These are phyloP conservation scores for Notarius lentiginosus DNA, from an alignment of 2,113 vertebrate genomes.

Conservation along the genomic window DNA sequence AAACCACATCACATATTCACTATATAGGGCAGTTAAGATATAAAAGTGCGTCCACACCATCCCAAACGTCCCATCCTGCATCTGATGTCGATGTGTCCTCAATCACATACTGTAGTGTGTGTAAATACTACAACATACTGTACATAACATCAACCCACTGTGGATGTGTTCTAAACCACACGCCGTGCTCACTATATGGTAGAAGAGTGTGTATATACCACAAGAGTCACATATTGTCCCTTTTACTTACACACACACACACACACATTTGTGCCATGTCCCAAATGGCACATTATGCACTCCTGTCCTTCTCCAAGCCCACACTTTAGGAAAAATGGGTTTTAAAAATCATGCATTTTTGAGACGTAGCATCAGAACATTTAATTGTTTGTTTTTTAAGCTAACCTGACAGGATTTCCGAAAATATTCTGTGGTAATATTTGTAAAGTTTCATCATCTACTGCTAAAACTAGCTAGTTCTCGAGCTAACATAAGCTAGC, in stretches of 20 bases:
- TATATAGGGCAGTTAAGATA: slow-evolving; percentile 8
- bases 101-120: neutral
- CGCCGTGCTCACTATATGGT: neutral
- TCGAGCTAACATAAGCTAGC: neutral
- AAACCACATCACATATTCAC: neutral
- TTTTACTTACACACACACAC: slow-evolving; percentile 2
- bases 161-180: neutral
- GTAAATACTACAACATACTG: neutral
- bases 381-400: neutral
- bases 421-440: neutral
- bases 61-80: neutral
- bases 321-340: neutral
- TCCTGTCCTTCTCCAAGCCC: neutral
- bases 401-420: neutral
- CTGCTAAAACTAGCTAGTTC: neutral
- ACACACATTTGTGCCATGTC: neutral
- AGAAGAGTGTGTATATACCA: neutral
- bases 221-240: neutral
- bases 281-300: neutral
- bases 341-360: neutral
- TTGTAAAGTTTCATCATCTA: neutral
- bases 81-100: neutral
- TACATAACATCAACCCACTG: neutral
- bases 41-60: neutral
- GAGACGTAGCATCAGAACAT: neutral